Conservation (phyloP, 2,888 invertebrate genomes). For the Ectemnius continuus region DNA sequence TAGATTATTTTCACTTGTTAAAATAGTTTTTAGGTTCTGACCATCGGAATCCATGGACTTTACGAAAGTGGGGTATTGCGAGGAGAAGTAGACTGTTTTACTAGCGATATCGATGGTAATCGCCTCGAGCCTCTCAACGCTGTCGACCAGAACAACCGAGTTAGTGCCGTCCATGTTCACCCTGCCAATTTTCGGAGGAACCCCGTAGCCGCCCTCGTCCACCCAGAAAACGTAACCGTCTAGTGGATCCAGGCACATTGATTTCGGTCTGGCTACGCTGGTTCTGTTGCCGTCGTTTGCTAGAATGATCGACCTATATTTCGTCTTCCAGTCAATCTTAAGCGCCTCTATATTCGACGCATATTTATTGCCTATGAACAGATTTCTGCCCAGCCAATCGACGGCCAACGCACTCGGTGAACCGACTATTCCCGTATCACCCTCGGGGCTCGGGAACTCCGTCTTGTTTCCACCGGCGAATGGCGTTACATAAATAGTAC, state of each 20-base stretch:
- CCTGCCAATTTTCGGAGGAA: slow-evolving; percentile 92
- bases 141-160: slow-evolving; percentile 85
- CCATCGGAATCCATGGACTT: slow-evolving; percentile 87
- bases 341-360: slow-evolving; percentile 95
- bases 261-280: slow-evolving; percentile 92
- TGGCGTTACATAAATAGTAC: slow-evolving; percentile 91
- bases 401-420: slow-evolving; percentile 95
- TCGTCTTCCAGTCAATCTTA: slow-evolving; percentile 89
- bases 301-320: slow-evolving; percentile 90
- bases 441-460: slow-evolving; percentile 84
- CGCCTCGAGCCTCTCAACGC: slow-evolving; percentile 88
- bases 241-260: slow-evolving; percentile 94
- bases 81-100: slow-evolving; percentile 93
- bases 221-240: slow-evolving; percentile 96
- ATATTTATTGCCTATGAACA: slow-evolving; percentile 93
- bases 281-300: slow-evolving; percentile 92
- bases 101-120: slow-evolving; percentile 91
- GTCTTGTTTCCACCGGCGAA: slow-evolving; percentile 92
- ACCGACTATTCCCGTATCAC: slow-evolving; percentile 92
- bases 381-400: slow-evolving; percentile 97
- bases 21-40: slow-evolving; percentile 83
- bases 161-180: slow-evolving; percentile 96
- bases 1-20: slow-evolving; percentile 86
- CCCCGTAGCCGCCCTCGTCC: slow-evolving; percentile 94
- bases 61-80: slow-evolving; percentile 86